Percentiles rank a stretch among this genome's conserved stretches.
Conservation (phyloP, 2,797 vertebrate species). For the Clarias platycephalus region DNA sequence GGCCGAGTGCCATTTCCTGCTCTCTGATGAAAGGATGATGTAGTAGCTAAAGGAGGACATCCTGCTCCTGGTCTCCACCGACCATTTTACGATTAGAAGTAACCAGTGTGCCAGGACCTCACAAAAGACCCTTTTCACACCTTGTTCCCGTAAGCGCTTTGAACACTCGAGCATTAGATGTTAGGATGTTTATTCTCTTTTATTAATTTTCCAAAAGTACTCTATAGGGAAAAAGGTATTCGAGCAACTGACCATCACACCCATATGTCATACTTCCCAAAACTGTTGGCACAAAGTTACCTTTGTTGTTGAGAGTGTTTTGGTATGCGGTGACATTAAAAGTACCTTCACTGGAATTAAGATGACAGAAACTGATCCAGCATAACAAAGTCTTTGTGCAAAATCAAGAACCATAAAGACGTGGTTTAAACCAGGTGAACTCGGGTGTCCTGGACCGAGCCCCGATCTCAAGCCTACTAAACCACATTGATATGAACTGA, state of each 20-base stretch:
- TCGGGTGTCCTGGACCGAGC: background rate
- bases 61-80: slow-evolving; percentile 56
- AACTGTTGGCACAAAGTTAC: background rate
- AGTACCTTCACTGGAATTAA: background rate
- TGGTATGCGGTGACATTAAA: background rate
- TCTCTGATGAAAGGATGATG: slow-evolving; percentile 58
- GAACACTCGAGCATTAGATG: background rate
- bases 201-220: background rate
- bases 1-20: slow-evolving; percentile 58
- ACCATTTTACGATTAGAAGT: slow-evolving; percentile 16
- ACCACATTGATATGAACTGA: background rate
- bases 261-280: background rate
- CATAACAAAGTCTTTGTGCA: background rate
- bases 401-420: background rate
- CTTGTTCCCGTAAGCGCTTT: slow-evolving; percentile 24
- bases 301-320: background rate
- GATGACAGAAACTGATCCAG: background rate
- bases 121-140: slow-evolving; percentile 8
- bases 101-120: slow-evolving; percentile 24
- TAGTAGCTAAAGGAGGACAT: slow-evolving; percentile 65
- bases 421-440: background rate
- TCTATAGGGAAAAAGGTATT: background rate
- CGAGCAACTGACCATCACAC: background rate
- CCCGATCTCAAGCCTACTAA: background rate
- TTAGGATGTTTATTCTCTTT: background rate